Evolutionary conservation across 1,140 invertebrate genomes (phyloP).

Genomic region (Diorhabda sublineata): DNA sequence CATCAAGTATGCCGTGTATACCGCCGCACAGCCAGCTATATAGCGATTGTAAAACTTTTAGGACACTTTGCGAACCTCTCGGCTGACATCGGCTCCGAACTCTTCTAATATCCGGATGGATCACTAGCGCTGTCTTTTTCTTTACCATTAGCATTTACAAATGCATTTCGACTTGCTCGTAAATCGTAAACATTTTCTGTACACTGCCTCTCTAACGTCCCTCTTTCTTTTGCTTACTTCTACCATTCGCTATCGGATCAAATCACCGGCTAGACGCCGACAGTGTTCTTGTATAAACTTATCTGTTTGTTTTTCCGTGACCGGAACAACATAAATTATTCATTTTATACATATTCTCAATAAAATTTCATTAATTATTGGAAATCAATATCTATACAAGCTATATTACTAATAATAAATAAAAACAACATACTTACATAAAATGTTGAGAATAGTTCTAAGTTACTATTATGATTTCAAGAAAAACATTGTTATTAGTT

Average conservation of each 20-base stretch:
- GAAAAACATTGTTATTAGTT: neutral
- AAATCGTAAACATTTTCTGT: conserved; percentile 43
- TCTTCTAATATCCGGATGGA: conserved; percentile 47
- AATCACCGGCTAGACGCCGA: conserved; percentile 1
- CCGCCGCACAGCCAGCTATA: conserved; percentile 47
- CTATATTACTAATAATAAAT: neutral
- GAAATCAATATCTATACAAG: too few relatives aligned
- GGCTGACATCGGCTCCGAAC: conserved; percentile 35
- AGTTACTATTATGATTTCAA: neutral
- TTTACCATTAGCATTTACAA: conserved; percentile 30
- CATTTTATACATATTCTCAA: neutral
- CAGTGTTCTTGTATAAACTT: neutral
- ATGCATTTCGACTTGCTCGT: conserved; percentile 33
- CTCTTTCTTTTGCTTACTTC: conserved; percentile 4
- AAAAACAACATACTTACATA: neutral
- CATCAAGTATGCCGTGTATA: conserved; percentile 69
- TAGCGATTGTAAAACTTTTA: conserved; percentile 66
- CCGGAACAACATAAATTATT: too few relatives aligned
- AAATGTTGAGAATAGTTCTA: neutral
- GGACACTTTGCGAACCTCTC: conserved; percentile 56
- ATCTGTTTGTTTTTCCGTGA: neutral
- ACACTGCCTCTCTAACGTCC: conserved; percentile 8
- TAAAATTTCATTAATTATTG: neutral
- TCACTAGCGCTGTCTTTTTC: conserved; percentile 32
- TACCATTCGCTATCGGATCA: neutral